Evolutionary conservation across 2,113 vertebrate species (phyloP).

Genomic region (Lutjanus erythropterus): DNA sequence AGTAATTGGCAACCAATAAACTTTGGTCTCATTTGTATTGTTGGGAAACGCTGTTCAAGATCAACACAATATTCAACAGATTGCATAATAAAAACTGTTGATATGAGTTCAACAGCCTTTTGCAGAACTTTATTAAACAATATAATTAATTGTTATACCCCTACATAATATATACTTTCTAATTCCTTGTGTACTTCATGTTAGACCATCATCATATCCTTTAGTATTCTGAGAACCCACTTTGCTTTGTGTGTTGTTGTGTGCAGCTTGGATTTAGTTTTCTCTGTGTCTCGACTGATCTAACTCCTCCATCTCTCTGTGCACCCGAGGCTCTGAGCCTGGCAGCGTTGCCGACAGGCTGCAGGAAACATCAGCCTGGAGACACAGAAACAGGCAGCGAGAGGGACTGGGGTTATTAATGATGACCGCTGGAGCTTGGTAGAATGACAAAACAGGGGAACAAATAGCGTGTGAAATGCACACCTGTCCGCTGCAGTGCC

Average conservation of each 20-base stretch:
- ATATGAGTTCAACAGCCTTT: neutral
- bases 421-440: slow-evolving; percentile 66
- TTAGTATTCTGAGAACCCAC: slow-evolving; percentile 29
- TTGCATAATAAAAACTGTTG: neutral
- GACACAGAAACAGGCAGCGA: slow-evolving; percentile 59
- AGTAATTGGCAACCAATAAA: too few species aligned
- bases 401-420: slow-evolving; percentile 73
- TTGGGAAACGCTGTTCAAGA: neutral
- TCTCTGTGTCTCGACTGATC: slow-evolving; percentile 47
- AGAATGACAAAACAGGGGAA: slow-evolving; percentile 73
- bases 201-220: neutral
- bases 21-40: too few species aligned
- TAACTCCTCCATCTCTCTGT: slow-evolving; percentile 48
- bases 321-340: slow-evolving; percentile 45
- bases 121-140: neutral
- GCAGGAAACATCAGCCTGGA: slow-evolving; percentile 67
- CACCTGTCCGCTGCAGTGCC: slow-evolving; percentile 72
- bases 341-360: slow-evolving; percentile 63
- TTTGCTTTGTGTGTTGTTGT: slow-evolving; percentile 20
- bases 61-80: neutral
- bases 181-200: neutral
- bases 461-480: slow-evolving; percentile 81
- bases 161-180: neutral
- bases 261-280: slow-evolving; percentile 32
- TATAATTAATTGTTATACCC: neutral